phyloP scores from a whole-genome alignment of 2,797 vertebrate genomes.

The Lycodopsis pacificus region DNA sequence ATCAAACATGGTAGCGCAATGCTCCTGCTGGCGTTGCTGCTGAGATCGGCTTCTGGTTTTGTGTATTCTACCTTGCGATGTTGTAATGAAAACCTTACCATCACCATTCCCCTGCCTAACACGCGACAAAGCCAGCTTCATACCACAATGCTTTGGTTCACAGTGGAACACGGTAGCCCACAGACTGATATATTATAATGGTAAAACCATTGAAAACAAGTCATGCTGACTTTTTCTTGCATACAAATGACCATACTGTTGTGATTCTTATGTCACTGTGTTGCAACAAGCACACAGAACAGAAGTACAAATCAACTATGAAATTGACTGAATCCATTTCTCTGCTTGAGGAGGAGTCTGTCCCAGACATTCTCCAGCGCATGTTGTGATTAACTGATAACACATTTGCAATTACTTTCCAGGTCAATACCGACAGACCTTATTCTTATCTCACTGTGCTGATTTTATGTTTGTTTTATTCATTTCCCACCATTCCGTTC shows the following conservation, averaged over 20 bases:
- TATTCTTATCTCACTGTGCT: constrained; percentile 15
- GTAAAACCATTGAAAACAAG: not conserved
- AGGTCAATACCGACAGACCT: constrained; percentile 19
- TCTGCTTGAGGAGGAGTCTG: not conserved
- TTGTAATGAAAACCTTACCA: not conserved
- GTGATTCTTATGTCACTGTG: not conserved
- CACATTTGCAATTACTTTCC: constrained; percentile 39
- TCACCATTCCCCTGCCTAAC: not conserved
- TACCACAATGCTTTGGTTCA: not conserved
- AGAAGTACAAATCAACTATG: constrained; percentile 19
- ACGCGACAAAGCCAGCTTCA: not conserved
- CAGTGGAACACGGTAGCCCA: not conserved
- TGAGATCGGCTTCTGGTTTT: not conserved
- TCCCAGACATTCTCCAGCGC: not conserved
- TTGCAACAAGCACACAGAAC: constrained; percentile 9
- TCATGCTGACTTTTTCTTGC: constrained; percentile 8
- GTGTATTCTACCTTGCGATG: not conserved
- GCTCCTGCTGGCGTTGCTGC: not conserved
- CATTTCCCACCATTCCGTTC: constrained; percentile 4
- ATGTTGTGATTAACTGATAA: constrained; percentile 42
- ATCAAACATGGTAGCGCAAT: constrained; percentile 13
- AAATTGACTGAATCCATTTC: constrained; percentile 31
- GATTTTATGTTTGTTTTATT: constrained; percentile 36
- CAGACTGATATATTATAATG: not conserved
- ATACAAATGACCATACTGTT: not conserved